Conservation (phyloP, 2,113 vertebrate species). For the Grammomys surdaster region DNA sequence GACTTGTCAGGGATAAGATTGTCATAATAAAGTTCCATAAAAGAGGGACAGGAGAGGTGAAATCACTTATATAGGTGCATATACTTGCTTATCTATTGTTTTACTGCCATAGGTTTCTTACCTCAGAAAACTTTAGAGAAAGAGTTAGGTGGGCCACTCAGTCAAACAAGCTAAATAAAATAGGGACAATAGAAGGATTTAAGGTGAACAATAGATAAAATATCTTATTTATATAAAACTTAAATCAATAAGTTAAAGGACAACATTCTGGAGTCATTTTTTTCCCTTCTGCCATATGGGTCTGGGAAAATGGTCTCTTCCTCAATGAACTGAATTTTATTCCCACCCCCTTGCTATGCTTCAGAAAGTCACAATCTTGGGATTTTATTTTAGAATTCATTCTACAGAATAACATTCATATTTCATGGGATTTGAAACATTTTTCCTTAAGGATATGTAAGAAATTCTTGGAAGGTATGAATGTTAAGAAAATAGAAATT, state of each 20-base stretch:
- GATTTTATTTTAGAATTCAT: slow-evolving; percentile 36
- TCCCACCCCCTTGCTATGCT: neutral
- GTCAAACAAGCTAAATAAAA: neutral
- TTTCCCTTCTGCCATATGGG: too few relatives aligned
- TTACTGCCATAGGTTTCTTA: neutral
- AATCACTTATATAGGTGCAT: neutral
- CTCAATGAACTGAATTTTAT: slow-evolving; percentile 7
- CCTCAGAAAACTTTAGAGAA: neutral
- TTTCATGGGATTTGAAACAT: neutral
- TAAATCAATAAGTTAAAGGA: neutral
- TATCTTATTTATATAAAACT: neutral
- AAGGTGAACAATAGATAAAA: neutral
- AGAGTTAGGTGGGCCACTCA: neutral
- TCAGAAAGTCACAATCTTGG: neutral
- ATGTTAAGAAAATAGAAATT: slow-evolving; percentile 8
- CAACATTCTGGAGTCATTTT: neutral
- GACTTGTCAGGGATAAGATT: neutral
- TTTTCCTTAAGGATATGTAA: neutral
- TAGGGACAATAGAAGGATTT: neutral
- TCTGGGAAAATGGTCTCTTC: neutral
- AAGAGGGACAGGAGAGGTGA: neutral
- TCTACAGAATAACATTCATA: neutral
- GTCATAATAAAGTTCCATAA: neutral
- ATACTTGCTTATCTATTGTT: neutral
- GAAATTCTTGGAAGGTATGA: neutral